Base-by-base conservation (phyloP, 2,888 invertebrate species). In the Andrena marginata region DNA sequence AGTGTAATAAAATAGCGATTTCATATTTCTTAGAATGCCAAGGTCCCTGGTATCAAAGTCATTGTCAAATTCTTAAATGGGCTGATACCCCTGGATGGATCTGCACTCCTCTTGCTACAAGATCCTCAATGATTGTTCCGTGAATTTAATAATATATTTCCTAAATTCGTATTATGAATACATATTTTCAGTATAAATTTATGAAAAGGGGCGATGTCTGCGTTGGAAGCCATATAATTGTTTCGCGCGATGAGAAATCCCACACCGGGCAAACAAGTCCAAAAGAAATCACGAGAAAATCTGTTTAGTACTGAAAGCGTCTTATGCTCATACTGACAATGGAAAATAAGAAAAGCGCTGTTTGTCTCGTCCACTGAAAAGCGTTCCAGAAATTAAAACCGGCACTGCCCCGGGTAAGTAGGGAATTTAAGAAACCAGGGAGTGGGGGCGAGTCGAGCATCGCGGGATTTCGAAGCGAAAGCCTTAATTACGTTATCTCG, bases 401-500 rank as follows among this genome's bases (percentile, higher is more conserved):
- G 6, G 6, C 54, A 59, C 8, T 49, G 75, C 59, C 54, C n/a
- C 20, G 16, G 20, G 62, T 60, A 51, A 69, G 26, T n/a, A 59
- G 26, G 16, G 74, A 56, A 67, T 71, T 74, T 51, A 77, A 74
- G 73, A 71, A 63, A 82, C 20, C n/a, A 26, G 70, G 68, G 56
- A 60, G 77, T 60, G 64, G 42, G 26, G 23, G 64, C 63, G 69
- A 69, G 62, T 7, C 54, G 54, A 73, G 80, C 82, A 59, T 68
- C 60, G 35, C 20, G 68, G 20, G 77, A 89, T 85, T 83, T 86
- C 87, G 88, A 90, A 88, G 89, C 85, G 81, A 88, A 88, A 87
- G 86, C 90, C 91, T 92, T 92, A 92, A 91, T 92, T 92, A 88
- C 91, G 89, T 92, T 90, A 92, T 91, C 90, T 88, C 89, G 87